Evolutionary conservation across 1,140 invertebrate species (phyloP).

Genomic region (Polyergus mexicanus): DNA sequence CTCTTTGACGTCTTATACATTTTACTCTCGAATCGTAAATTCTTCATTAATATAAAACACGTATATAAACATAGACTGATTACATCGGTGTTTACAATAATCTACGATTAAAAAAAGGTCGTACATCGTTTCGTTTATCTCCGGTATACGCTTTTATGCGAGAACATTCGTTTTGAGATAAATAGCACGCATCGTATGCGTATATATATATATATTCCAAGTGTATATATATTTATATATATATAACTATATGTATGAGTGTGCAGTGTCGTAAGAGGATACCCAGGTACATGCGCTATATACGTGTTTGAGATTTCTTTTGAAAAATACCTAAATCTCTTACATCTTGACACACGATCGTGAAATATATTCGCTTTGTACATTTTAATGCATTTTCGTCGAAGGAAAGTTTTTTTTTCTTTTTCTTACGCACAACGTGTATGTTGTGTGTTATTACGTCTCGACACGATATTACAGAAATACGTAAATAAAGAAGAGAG

Average conservation of each 20-base stretch:
- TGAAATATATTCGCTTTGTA: constrained; percentile 60
- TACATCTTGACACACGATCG: constrained; percentile 53
- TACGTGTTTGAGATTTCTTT: constrained; percentile 57
- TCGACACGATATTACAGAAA: constrained; percentile 55
- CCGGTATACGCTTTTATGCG: constrained; percentile 65
- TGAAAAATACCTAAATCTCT: constrained; percentile 64
- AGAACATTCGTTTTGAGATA: constrained; percentile 66
- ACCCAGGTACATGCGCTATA: constrained; percentile 63
- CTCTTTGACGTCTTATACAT: constrained; percentile 58
- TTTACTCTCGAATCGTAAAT: constrained; percentile 69
- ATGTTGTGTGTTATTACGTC: constrained; percentile 32
- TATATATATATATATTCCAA: constrained; percentile 47
- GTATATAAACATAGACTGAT: constrained; percentile 87
- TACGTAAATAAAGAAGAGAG: constrained; percentile 46
- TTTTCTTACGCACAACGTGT: constrained; percentile 10
- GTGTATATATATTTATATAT: constrained; percentile 59
- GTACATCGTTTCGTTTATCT: constrained; percentile 72
- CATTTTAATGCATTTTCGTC: constrained; percentile 53
- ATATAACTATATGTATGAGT: constrained; percentile 48
- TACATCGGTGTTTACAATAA: constrained; percentile 86
- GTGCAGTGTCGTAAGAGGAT: constrained; percentile 60
- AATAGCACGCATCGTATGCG: constrained; percentile 63
- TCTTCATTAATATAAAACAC: constrained; percentile 86
- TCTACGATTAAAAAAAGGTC: constrained; percentile 81
- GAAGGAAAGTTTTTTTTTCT: constrained; percentile 17